Percentiles rank a stretch among this genome's conserved stretches.
These are phyloP conservation scores for Epinotia bilunana DNA, from an alignment of 2,888 invertebrate species.

Conservation along the genomic window DNA sequence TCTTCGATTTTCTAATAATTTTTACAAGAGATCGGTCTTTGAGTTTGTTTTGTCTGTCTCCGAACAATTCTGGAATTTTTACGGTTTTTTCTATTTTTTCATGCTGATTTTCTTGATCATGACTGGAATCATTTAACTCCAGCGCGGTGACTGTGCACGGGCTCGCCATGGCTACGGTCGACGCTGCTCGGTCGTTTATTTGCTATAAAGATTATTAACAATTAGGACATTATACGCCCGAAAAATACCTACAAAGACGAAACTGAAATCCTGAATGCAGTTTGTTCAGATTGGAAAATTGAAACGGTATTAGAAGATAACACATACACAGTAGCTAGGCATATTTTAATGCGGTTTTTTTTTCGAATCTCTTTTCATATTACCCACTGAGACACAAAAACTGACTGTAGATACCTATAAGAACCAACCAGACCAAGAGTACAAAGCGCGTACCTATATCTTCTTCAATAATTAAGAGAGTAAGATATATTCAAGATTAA, in stretches of 20 bases:
- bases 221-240: background rate
- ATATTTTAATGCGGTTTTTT: too few relatives aligned
- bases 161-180: background rate
- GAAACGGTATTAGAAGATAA: too few relatives aligned
- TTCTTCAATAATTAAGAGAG: background rate
- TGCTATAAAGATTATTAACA: background rate
- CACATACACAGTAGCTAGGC: too few relatives aligned
- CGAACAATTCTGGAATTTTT: background rate
- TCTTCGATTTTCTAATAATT: slow-evolving; percentile 7
- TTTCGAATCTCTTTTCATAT: too few relatives aligned
- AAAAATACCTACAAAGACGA: background rate
- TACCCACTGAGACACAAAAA: too few relatives aligned
- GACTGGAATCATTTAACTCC: background rate
- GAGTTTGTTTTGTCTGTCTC: background rate
- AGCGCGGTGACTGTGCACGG: background rate
- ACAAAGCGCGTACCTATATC: too few relatives aligned
- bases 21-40: slow-evolving; percentile 20
- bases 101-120: background rate
- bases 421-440: too few relatives aligned
- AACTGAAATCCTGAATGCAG: too few relatives aligned
- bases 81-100: background rate
- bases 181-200: background rate
- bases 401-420: too few relatives aligned
- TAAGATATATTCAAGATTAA: background rate
- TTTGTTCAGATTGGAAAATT: too few relatives aligned